Conservation (phyloP, 2,797 vertebrate species). For the Malacoraja senta region DNA sequence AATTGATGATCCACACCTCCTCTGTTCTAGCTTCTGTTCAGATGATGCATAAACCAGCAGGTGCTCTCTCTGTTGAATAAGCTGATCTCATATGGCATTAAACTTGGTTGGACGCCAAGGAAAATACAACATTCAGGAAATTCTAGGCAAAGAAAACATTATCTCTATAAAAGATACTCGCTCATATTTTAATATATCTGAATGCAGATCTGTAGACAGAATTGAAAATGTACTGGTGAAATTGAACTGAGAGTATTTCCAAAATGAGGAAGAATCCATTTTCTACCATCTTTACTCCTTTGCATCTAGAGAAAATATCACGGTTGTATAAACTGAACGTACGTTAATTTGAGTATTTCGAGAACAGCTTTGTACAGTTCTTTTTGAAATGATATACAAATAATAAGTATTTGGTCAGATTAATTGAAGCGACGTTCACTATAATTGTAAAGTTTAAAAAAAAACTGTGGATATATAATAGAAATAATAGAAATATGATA, state of each 20-base stretch:
- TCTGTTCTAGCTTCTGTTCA: background rate
- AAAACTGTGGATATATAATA: too few relatives aligned
- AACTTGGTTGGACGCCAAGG: background rate
- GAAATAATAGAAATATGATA: too few relatives aligned
- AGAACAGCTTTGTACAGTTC: background rate
- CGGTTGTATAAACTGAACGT: background rate
- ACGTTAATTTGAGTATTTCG: background rate
- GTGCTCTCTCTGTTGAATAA: conserved; percentile 18
- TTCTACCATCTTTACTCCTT: background rate
- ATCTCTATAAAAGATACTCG: background rate
- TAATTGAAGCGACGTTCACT: background rate
- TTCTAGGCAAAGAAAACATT: background rate
- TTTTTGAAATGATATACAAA: background rate
- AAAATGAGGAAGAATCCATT: background rate
- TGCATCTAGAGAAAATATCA: background rate
- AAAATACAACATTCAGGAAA: conserved; percentile 26
- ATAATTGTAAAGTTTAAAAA: background rate
- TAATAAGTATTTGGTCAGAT: background rate
- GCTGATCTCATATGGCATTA: background rate
- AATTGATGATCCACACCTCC: conserved; percentile 6
- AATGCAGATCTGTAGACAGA: background rate
- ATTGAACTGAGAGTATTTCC: background rate
- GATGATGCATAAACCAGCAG: background rate
- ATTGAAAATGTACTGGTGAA: background rate
- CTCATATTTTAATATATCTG: background rate